phyloP scores from a whole-genome alignment of 2,888 invertebrate genomes.

The Pseudococcus jackbeardsleyi region DNA sequence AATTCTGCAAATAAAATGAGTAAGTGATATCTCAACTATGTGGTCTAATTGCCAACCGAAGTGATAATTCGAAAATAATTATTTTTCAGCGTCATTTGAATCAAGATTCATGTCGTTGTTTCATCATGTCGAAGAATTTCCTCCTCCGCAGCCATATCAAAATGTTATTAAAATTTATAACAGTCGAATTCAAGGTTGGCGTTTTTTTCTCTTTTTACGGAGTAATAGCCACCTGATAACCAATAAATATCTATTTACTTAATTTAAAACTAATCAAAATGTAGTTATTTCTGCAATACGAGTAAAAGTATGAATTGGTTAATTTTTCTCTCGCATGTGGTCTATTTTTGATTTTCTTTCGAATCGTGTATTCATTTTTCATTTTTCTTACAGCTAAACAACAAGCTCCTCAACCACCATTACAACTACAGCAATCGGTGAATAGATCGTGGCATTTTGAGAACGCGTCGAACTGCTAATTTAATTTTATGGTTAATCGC shows the following conservation, averaged over 20 bases:
- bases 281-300: too few relatives aligned
- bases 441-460: slow-evolving; percentile 59
- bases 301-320: background rate
- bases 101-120: slow-evolving; percentile 71
- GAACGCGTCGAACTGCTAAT: slow-evolving; percentile 59
- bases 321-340: background rate
- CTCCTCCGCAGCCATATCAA: slow-evolving; percentile 71
- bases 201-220: background rate
- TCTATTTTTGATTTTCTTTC: background rate
- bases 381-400: slow-evolving; percentile 44
- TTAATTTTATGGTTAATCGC: background rate
- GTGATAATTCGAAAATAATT: background rate
- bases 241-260: too few relatives aligned
- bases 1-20: slow-evolving; percentile 56
- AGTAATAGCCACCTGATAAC: background rate
- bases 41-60: background rate
- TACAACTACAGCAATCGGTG: slow-evolving; percentile 18
- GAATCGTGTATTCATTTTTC: background rate
- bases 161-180: slow-evolving; percentile 69
- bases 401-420: slow-evolving; percentile 62
- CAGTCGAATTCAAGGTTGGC: slow-evolving; percentile 68
- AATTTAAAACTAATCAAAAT: too few relatives aligned
- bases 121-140: slow-evolving; percentile 70
- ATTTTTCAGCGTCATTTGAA: slow-evolving; percentile 69
- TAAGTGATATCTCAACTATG: background rate